Conservation (phyloP, 2,113 vertebrate species). For the Calyptomena viridis region DNA sequence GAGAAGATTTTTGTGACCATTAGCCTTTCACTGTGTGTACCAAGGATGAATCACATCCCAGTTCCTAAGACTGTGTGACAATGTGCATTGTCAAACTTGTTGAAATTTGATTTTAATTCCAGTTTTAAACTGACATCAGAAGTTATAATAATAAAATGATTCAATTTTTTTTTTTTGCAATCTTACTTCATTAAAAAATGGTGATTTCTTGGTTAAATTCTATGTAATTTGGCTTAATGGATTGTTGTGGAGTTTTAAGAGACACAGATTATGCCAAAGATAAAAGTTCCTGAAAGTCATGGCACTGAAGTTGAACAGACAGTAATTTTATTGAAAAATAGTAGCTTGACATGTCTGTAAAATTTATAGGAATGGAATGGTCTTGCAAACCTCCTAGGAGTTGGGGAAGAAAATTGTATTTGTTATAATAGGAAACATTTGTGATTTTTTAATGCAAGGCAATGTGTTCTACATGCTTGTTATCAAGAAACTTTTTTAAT, state of each 20-base stretch:
- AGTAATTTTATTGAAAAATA: background rate
- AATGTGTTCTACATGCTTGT: background rate
- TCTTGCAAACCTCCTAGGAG: background rate
- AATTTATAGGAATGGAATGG: background rate
- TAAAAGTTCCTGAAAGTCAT: background rate
- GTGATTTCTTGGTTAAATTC: no score
- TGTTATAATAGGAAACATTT: background rate
- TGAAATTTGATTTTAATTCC: background rate
- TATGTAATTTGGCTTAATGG: slow-evolving; percentile 16
- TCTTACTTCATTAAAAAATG: slow-evolving; percentile 32
- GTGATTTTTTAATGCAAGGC: background rate
- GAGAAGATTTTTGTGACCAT: background rate
- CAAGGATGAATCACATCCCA: background rate
- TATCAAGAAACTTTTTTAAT: slow-evolving; percentile 4
- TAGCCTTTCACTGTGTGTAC: background rate
- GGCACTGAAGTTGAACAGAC: background rate
- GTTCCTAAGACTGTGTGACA: background rate
- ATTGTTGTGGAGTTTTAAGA: background rate
- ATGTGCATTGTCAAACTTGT: background rate
- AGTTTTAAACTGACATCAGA: background rate
- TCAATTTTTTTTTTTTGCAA: background rate
- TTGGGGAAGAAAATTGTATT: slow-evolving; percentile 13
- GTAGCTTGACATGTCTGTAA: background rate
- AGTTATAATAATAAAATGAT: background rate
- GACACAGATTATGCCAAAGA: background rate